Conservation (phyloP, 2,797 vertebrate genomes). For the Anableps anableps region DNA sequence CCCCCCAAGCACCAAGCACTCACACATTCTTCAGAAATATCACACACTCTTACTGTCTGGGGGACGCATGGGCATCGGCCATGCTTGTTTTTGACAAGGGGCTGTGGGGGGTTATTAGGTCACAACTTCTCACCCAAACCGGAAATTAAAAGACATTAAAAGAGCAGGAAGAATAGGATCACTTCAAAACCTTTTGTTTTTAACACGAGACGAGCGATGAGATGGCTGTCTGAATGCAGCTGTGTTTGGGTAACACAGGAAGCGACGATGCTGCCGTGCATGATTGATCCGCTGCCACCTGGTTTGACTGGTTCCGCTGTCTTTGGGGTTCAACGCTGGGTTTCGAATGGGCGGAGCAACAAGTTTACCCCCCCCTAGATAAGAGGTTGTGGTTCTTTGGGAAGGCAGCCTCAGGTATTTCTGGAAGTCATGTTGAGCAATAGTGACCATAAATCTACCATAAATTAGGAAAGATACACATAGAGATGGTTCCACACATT, state of each 20-base stretch:
- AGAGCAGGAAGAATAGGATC: slow-evolving; percentile 2
- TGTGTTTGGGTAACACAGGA: slow-evolving; percentile 62
- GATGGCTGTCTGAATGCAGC: slow-evolving; percentile 36
- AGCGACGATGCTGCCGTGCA: slow-evolving; percentile 17
- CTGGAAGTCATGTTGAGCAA: background rate
- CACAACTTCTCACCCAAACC: slow-evolving; percentile 3
- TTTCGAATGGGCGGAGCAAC: slow-evolving; percentile 33
- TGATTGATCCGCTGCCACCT: slow-evolving; percentile 63
- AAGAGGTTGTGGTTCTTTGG: slow-evolving; percentile 26
- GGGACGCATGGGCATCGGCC: slow-evolving; percentile 53
- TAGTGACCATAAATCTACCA: background rate
- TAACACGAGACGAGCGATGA: background rate
- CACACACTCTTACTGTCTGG: slow-evolving; percentile 52
- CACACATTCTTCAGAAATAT: slow-evolving; percentile 64
- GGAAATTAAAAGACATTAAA: slow-evolving; percentile 13
- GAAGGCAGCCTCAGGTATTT: slow-evolving; percentile 4
- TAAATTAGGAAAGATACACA: background rate
- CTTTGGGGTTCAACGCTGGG: slow-evolving; percentile 49
- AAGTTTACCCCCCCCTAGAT: slow-evolving; percentile 21
- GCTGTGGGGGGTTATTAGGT: background rate
- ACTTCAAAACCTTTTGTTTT: background rate
- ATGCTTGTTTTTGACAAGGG: slow-evolving; percentile 40
- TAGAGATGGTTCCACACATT: background rate
- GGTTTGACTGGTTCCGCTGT: slow-evolving; percentile 70
- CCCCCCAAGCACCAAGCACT: slow-evolving; percentile 45